Evolutionary conservation across 2,797 vertebrate genomes (phyloP).

Genomic region (Rhabdomys pumilio): DNA sequence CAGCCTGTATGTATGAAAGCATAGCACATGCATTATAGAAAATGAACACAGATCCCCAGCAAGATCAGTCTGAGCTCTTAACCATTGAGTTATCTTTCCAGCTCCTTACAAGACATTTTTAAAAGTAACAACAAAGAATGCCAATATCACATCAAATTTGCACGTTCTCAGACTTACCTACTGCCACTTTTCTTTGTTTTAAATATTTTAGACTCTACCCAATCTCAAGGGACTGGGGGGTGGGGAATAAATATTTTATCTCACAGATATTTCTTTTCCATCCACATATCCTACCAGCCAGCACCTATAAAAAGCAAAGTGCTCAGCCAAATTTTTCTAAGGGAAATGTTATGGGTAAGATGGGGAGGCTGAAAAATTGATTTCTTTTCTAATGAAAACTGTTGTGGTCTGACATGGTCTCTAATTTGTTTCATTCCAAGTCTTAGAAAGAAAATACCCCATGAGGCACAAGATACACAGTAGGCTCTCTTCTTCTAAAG

Average conservation of each 20-base stretch:
- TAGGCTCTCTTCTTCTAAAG: not conserved
- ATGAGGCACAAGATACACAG: not conserved
- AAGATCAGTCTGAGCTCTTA: not conserved
- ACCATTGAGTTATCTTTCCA: not conserved
- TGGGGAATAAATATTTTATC: constrained; percentile 60
- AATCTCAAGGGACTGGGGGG: not conserved
- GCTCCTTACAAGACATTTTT: not conserved
- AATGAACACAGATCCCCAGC: not conserved
- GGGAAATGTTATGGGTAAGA: constrained; percentile 43
- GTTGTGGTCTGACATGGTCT: not conserved
- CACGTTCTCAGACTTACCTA: not conserved
- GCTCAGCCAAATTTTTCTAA: constrained; percentile 18
- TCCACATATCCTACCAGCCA: not conserved
- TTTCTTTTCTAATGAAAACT: constrained; percentile 48
- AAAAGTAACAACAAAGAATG: constrained; percentile 13
- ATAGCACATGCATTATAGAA: not conserved
- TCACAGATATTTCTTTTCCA: constrained; percentile 47
- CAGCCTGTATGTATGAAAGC: not conserved
- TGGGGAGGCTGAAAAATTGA: not conserved
- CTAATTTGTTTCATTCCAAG: constrained; percentile 7
- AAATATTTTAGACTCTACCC: not conserved
- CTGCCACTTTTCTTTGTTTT: constrained; percentile 28
- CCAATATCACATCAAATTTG: not conserved
- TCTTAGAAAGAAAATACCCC: constrained; percentile 57
- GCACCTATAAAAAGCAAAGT: not conserved